Base-by-base conservation (phyloP, 2,888 invertebrate genomes). In the Salticus scenicus region DNA sequence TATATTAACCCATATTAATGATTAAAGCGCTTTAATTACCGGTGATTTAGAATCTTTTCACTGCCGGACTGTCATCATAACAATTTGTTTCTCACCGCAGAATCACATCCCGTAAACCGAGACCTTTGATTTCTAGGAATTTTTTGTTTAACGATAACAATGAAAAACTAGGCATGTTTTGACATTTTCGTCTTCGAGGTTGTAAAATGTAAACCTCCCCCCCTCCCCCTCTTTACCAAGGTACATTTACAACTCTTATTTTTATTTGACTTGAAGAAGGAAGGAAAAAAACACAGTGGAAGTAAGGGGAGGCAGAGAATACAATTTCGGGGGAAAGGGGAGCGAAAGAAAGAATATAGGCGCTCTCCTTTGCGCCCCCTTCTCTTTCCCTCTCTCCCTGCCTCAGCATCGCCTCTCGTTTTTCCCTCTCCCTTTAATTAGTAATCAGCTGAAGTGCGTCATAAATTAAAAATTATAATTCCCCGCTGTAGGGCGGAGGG, bases 391-490 rank as follows among this genome's bases (percentile, higher is more conserved):
- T 72, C 72, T 27, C 27, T 72, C 70, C 42, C 41, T 70, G 24
- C 72, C 69, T 24, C n/a, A 24, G 66, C 85, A 85, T 75, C 78
- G 66, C 77, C 72, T 85, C 72, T 85, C 85, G 75, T 78, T 79
- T 78, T 85, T 86, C 86, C 70, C 72, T 80, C 75, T 72, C 71
- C 76, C 86, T 86, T 86, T 86, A 86, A 86, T 86, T 86, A 86
- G 86, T 86, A 86, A 86, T 86, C 86, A 86, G 86, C 76, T 76
- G 86, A 86, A 86, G 86, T 86, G 86, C 86, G 80, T 86, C 86
- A 86, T 86, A 86, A 86, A 86, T 86, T 86, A 86, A 86, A 86
- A 86, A 86, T 86, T 86, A 86, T 86, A 86, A 86, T 86, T 86
- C 86, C 80, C 84, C 70, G 86, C 80, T 76, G 28, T 57, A 67